Evolutionary conservation across 2,113 vertebrate species (phyloP).

Genomic region (Podarcis raffonei): DNA sequence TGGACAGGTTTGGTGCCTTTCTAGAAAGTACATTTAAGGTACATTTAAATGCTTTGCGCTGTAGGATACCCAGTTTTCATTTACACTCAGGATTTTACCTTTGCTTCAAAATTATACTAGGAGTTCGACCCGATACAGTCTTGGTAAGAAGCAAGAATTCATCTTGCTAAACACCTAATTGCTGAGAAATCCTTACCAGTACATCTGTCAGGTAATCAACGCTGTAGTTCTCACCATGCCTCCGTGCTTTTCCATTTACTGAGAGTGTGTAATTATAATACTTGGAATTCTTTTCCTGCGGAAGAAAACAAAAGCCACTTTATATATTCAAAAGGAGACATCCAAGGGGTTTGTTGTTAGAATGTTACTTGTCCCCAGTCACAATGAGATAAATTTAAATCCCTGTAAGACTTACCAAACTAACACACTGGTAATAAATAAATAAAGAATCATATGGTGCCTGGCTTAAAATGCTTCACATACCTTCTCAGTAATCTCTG

Average conservation of each 20-base stretch:
- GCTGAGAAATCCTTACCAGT: constrained; percentile 82
- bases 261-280: constrained; percentile 99
- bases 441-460: not conserved
- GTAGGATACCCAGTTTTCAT: not conserved
- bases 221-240: constrained; percentile 90
- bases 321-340: not conserved
- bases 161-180: not conserved
- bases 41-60: not conserved
- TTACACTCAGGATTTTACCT: not conserved
- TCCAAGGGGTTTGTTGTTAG: not conserved
- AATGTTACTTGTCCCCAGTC: not conserved
- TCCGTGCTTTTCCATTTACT: constrained; percentile 88
- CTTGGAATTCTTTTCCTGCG: constrained; percentile 94
- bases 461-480: not conserved
- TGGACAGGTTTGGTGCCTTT: not conserved
- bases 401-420: not conserved
- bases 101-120: not conserved
- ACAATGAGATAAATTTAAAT: not conserved
- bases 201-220: constrained; percentile 96
- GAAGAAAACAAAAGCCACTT: constrained; percentile 27
- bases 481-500: not conserved
- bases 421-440: not conserved
- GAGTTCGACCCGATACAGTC: not conserved
- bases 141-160: not conserved
- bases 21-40: not conserved